Evolutionary conservation across 1,140 invertebrate species (phyloP), one percentile per base, ranked within the genome.

Genomic region (Rhyzopertha dominica): DNA sequence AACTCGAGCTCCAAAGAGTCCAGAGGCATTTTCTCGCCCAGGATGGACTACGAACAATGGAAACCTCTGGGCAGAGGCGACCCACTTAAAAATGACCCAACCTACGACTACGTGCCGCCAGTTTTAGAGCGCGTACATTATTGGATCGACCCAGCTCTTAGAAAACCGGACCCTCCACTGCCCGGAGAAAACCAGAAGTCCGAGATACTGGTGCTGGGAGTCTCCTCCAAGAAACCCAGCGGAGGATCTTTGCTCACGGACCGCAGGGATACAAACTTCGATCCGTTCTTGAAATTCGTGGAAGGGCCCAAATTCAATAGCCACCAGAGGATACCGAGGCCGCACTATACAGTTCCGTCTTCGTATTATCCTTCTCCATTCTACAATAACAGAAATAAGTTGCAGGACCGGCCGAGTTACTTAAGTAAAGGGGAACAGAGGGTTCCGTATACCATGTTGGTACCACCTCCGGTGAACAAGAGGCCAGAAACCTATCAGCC

Each of bases 51-150:
- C 58, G 74, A 78, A 46, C 82, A 86, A 62, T 87, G 85, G 85
- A 84, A 80, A 43, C 85, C 85, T 1, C 57, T 83, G 26, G 84
- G 84, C 5, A 76, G 81, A 24, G 83, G 84, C 1, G 83, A 87
- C 64, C 84, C 84, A 0, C 57, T 87, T 16, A 83, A 84, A 52
- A 86, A 87, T 56, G 84, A 87, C 63, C 84, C 85, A 1, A 87
- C 84, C 2, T 87, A 82, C 56, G 84, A 86, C 56, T 87, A 87
- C 58, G 82, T 85, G 14, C 85, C 84, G 2, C 84, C 85, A 2
- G 77, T 84, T 3, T 61, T 87, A 19, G 84, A 86, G 20, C 68
- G 76, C 13, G 84, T 87, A 9, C 82, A 82, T 49, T 87, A 87
- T 53, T 87, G 85, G 84, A 67, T 80, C 10, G 81, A 84, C 28